Evolutionary conservation across 1,140 invertebrate genomes (phyloP).

Genomic region (Bombus pyrosoma): DNA sequence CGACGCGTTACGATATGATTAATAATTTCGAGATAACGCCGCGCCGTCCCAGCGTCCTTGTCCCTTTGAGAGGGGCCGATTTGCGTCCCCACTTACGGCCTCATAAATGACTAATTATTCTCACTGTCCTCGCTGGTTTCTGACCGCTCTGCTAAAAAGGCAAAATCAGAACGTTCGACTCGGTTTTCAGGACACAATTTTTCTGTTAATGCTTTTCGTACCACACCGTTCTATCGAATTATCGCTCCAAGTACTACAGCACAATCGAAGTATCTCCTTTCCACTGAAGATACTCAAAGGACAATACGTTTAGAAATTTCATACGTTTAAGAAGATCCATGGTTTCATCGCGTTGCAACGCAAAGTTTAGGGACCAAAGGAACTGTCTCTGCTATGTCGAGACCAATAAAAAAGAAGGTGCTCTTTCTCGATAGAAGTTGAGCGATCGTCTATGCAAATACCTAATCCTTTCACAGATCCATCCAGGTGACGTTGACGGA

Average conservation of each 20-base stretch:
- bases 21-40: conserved; percentile 81
- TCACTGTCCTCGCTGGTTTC: conserved; percentile 42
- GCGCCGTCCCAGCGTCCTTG: conserved; percentile 65
- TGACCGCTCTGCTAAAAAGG: neutral
- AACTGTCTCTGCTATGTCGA: neutral
- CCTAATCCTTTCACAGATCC: conserved; percentile 80
- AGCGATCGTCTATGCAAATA: conserved; percentile 81
- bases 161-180: neutral
- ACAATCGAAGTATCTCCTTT: neutral
- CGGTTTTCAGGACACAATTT: neutral
- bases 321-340: neutral
- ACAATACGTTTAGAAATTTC: neutral
- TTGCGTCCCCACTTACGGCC: conserved; percentile 78
- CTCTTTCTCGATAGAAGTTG: conserved; percentile 66
- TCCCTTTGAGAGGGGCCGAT: conserved; percentile 73
- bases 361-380: neutral
- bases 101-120: conserved; percentile 81
- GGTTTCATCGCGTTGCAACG: neutral
- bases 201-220: too few relatives aligned
- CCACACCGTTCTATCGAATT: too few relatives aligned
- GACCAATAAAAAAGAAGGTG: conserved; percentile 32
- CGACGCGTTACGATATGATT: conserved; percentile 78
- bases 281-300: neutral
- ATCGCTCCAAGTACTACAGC: neutral
- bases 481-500: conserved; percentile 78